These are phyloP conservation scores for Protodeltote pygarga DNA, from an alignment of 2,888 invertebrate genomes.

Conservation along the genomic window DNA sequence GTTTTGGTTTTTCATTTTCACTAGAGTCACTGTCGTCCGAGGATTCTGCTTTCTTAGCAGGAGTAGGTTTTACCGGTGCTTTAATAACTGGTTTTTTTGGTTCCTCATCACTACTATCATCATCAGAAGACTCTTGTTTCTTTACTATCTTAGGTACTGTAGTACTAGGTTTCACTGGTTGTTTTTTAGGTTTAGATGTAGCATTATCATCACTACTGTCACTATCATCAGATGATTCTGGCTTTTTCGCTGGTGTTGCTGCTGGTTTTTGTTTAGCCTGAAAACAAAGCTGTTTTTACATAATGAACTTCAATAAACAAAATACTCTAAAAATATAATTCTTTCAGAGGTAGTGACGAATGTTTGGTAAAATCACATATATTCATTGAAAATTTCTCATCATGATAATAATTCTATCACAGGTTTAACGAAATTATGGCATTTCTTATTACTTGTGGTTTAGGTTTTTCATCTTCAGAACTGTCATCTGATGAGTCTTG, in stretches of 20 bases:
- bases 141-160: conserved; percentile 50
- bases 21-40: conserved; percentile 51
- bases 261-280: conserved; percentile 39
- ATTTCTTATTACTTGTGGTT: conserved; percentile 50
- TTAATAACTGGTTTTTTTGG: conserved; percentile 38
- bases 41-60: conserved; percentile 44
- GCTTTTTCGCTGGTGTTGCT: conserved; percentile 34
- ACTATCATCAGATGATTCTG: conserved; percentile 66
- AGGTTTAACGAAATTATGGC: background rate
- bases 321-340: background rate
- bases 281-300: background rate
- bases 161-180: conserved; percentile 59
- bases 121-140: conserved; percentile 67
- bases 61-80: conserved; percentile 35
- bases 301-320: background rate
- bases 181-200: conserved; percentile 52
- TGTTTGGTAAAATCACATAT: conserved; percentile 56
- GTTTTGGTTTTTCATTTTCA: conserved; percentile 67
- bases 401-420: conserved; percentile 47
- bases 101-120: conserved; percentile 58
- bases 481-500: conserved; percentile 75
- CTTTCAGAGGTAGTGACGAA: conserved; percentile 82
- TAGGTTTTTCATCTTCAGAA: conserved; percentile 73
- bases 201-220: conserved; percentile 52
- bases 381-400: conserved; percentile 62